Evolutionary conservation across 2,113 vertebrate genomes (phyloP), one percentile per base, ranked within the genome.

Genomic region (Anthoscopus minutus): DNA sequence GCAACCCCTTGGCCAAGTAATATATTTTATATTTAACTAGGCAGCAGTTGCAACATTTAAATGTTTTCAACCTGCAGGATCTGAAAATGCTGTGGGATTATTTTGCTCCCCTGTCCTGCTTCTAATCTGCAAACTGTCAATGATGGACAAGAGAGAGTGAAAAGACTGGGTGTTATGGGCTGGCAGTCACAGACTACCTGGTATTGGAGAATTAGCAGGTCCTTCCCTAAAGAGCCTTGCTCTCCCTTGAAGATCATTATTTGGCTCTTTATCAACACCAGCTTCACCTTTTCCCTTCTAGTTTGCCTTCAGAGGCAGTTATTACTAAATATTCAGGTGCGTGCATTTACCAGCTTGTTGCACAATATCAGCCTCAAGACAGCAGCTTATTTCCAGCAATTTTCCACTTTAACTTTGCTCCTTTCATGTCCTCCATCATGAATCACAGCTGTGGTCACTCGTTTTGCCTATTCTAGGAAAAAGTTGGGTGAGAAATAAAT

Each of bases 381-480:
- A 40, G 8, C 24, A 42, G 33, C 14, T 83, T 19, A 48, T n/a
- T 86, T 77, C 50, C 58, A 61, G 45, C 50, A 66, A 30, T 76
- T 85, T 96, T 50, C 47, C 0, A 0, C 28, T 61, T 62, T 40
- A 35, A 11, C 73, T 87, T 71, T 47, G 3, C 66, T 85, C 28
- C 47, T n/a, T 85, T 67, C 25, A 0, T 65, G 30, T 64, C 17
- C 57, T 50, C 73, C 27, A 14, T 11, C 0, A 0, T 21, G 76
- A 72, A 11, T 37, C 76, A 45, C 50, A 60, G 66, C 57, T 90
- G 24, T 58, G 47, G 21, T 42, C 25, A 16, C 42, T 47, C 8
- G 0, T 25, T 73, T 73, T 70, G 28, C 72, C 81, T 38, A 42
- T 60, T 27, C 44, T 42, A 24, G 25, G 61, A 28, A 60, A 50